A percentile compares a stretch with the other conserved stretches of the same genome.
Conservation (phyloP, 2,888 invertebrate genomes). For the Apodemia zela region DNA sequence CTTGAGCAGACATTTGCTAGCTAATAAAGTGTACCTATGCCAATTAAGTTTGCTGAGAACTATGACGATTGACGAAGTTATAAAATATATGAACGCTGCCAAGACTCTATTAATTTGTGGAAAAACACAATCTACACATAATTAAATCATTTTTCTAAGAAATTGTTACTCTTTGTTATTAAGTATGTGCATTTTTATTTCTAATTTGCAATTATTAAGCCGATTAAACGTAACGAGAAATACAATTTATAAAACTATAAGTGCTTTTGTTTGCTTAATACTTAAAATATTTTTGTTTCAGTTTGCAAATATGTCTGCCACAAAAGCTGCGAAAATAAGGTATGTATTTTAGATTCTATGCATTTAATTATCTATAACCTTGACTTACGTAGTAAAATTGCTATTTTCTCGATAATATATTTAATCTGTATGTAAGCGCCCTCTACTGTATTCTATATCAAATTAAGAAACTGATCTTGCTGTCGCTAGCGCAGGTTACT, state of each 20-base stretch:
- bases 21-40: background rate
- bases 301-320: constrained; percentile 92
- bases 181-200: background rate
- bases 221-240: background rate
- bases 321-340: constrained; percentile 88
- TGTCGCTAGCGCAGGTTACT: constrained; percentile 21
- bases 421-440: constrained; percentile 19
- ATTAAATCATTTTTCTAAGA: background rate
- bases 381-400: background rate
- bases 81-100: background rate
- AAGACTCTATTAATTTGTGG: background rate
- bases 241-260: background rate
- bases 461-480: background rate
- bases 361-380: constrained; percentile 18
- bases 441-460: constrained; percentile 21
- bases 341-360: constrained; percentile 58
- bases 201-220: background rate
- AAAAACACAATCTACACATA: background rate
- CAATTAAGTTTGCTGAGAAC: background rate
- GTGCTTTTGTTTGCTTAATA: background rate
- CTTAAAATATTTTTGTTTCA: constrained; percentile 77
- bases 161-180: background rate
- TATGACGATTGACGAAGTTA: background rate
- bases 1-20: background rate
- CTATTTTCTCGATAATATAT: background rate